Evolutionary conservation across 2,888 invertebrate species (phyloP).

Genomic region (Drosophila paramelanica): DNA sequence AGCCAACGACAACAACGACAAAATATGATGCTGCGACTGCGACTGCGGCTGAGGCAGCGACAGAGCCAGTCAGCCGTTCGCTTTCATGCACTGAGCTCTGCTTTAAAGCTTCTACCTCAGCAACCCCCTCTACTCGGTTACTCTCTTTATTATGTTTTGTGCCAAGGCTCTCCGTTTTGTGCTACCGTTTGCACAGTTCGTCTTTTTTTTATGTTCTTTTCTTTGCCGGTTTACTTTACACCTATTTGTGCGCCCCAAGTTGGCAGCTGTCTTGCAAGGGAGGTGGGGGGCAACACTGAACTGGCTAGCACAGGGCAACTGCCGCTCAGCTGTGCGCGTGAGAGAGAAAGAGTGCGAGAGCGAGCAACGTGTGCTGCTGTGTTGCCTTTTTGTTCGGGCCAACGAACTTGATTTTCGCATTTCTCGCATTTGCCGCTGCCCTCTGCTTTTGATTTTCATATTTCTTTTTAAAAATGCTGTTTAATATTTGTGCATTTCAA

Average conservation of each 20-base stretch:
- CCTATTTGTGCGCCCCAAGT: slow-evolving; percentile 51
- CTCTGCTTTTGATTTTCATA: slow-evolving; percentile 48
- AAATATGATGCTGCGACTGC: slow-evolving; percentile 26
- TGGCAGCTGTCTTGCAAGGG: slow-evolving; percentile 62
- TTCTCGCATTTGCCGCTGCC: slow-evolving; percentile 40
- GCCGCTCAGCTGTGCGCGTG: slow-evolving; percentile 73
- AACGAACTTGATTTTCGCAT: slow-evolving; percentile 81
- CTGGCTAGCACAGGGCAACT: slow-evolving; percentile 18
- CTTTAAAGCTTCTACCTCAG: slow-evolving; percentile 28
- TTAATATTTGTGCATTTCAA: slow-evolving; percentile 51
- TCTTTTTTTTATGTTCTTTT: slow-evolving; percentile 44
- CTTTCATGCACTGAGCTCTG: slow-evolving; percentile 9
- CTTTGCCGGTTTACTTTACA: slow-evolving; percentile 76
- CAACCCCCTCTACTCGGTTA: slow-evolving; percentile 2
- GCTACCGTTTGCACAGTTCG: slow-evolving; percentile 53
- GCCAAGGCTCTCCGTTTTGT: slow-evolving; percentile 44
- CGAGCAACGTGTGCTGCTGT: slow-evolving; percentile 13
- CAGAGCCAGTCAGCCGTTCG: slow-evolving; percentile 39
- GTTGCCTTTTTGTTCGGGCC: slow-evolving; percentile 72
- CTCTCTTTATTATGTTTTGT: slow-evolving; percentile 23
- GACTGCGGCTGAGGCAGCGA: slow-evolving; percentile 3
- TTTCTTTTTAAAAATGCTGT: slow-evolving; percentile 48
- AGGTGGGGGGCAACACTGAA: not conserved
- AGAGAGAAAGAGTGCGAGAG: slow-evolving; percentile 19
- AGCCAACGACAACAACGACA: slow-evolving; percentile 25